Percentiles rank a stretch among this genome's conserved stretches.
Evolutionary conservation across 2,888 invertebrate genomes (phyloP).

Genomic region (Acholoe squamosa): DNA sequence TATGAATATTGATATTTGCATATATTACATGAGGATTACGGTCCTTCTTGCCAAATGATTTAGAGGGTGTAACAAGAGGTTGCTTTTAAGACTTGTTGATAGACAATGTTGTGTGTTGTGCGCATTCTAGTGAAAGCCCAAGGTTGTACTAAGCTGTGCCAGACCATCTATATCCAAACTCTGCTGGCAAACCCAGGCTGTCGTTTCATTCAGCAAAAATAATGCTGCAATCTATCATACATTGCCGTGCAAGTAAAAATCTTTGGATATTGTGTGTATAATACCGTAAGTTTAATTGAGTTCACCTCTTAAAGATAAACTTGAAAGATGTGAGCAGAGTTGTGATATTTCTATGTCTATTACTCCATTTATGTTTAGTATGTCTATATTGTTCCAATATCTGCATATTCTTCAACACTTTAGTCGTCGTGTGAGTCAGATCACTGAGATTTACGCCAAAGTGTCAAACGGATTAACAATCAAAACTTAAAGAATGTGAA

Average conservation of each 20-base stretch:
- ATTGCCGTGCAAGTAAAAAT: not conserved
- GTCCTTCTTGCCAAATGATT: conserved; percentile 40
- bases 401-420: not conserved
- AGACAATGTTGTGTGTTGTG: not conserved
- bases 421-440: not conserved
- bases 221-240: not conserved
- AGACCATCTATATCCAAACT: not conserved
- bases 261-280: not conserved
- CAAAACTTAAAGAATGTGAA: no score
- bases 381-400: not conserved
- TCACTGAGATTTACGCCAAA: no score
- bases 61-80: not conserved
- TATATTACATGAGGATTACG: conserved; percentile 17
- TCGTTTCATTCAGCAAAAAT: not conserved
- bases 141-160: not conserved
- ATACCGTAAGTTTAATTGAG: not conserved
- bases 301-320: conserved; percentile 47
- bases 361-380: not conserved
- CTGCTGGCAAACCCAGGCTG: not conserved
- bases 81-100: conserved; percentile 4
- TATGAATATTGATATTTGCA: not conserved
- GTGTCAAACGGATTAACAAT: no score
- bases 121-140: not conserved
- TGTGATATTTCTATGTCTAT: conserved; percentile 59
- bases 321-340: conserved; percentile 53